Conservation (phyloP, 2,113 vertebrate genomes). For the Otocyon megalotis region DNA sequence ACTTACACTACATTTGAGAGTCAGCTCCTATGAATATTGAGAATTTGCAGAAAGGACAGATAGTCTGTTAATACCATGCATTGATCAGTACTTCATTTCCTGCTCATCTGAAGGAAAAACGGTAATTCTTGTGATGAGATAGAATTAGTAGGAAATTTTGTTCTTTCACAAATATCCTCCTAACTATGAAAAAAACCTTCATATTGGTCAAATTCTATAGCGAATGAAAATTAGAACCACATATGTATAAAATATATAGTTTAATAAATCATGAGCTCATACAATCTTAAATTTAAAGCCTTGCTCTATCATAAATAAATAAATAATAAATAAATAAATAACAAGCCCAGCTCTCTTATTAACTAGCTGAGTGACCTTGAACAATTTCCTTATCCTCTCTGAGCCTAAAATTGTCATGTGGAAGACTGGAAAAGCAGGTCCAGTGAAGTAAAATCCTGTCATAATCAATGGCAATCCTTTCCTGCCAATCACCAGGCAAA, state of each 20-base stretch:
- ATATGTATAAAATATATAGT: not conserved
- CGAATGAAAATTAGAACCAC: slow-evolving; percentile 11
- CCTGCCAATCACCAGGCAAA: not conserved
- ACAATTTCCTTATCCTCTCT: slow-evolving; percentile 6
- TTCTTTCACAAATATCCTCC: slow-evolving; percentile 37
- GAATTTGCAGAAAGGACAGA: not conserved
- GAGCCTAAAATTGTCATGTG: not conserved
- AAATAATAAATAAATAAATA: not conserved
- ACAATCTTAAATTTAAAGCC: slow-evolving; percentile 34
- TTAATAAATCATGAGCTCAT: not conserved
- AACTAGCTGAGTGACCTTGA: not conserved
- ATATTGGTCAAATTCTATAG: not conserved
- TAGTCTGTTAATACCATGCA: not conserved
- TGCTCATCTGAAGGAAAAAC: not conserved
- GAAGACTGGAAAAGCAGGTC: slow-evolving; percentile 11
- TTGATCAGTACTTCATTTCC: not conserved
- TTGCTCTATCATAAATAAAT: not conserved
- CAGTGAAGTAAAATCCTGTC: not conserved
- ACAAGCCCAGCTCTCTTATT: not conserved
- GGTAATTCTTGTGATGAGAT: not conserved
- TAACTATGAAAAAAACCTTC: slow-evolving; percentile 62
- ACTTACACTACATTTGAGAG: not conserved
- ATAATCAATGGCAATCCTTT: not conserved
- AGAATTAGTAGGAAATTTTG: not conserved
- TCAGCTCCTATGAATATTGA: not conserved